These are phyloP conservation scores for Melanocharis versteri DNA, from an alignment of 2,113 vertebrate species.

Conservation along the genomic window DNA sequence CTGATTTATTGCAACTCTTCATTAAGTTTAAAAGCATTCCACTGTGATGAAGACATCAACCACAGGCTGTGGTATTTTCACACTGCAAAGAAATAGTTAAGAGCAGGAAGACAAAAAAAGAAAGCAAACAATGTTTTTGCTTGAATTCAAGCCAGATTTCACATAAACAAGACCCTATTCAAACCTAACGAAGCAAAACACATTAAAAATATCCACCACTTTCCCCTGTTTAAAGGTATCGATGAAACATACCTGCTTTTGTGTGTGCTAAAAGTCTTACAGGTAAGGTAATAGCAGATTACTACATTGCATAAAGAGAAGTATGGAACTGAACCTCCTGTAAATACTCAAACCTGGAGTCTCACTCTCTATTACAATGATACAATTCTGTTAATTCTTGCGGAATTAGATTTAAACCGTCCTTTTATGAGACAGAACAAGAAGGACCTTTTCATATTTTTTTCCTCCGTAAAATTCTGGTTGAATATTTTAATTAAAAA, in stretches of 20 bases:
- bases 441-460: background rate
- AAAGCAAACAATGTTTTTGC: constrained; percentile 66
- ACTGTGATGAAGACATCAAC: constrained; percentile 77
- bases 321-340: background rate
- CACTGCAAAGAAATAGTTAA: constrained; percentile 70
- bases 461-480: background rate
- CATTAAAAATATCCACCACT: background rate
- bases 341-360: background rate
- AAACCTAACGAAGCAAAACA: background rate
- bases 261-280: background rate
- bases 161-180: constrained; percentile 48
- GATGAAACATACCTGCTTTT: background rate
- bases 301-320: background rate
- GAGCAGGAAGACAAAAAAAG: constrained; percentile 68
- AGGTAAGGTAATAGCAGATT: background rate
- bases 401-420: background rate
- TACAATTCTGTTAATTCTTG: background rate
- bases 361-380: background rate
- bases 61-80: constrained; percentile 67
- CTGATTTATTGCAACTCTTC: constrained; percentile 79
- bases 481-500: background rate
- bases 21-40: constrained; percentile 84
- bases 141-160: constrained; percentile 64
- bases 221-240: background rate
- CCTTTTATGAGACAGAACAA: background rate